Evolutionary conservation across 2,113 vertebrate species (phyloP).

Genomic region (Lasiurus borealis): DNA sequence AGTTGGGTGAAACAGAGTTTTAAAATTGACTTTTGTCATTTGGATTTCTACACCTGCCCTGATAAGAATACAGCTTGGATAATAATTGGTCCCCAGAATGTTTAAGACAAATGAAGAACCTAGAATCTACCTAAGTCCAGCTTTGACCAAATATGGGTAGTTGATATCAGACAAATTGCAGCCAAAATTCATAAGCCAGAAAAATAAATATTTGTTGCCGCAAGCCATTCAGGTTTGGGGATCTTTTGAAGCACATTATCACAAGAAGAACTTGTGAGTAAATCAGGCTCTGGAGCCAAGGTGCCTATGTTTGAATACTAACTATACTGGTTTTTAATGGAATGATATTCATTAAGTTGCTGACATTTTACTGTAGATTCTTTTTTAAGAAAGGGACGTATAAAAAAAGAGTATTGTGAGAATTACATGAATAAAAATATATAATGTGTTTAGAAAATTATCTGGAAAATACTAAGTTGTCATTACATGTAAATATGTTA

Average conservation of each 20-base stretch:
- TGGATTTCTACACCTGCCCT: neutral
- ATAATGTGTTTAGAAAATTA: neutral
- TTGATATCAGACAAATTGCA: neutral
- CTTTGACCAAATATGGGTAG: neutral
- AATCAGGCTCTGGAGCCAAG: neutral
- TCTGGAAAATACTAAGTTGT: neutral
- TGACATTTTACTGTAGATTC: neutral
- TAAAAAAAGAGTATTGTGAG: neutral
- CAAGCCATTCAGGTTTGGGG: neutral
- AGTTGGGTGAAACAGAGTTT: neutral
- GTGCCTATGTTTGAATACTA: neutral
- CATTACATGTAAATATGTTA: constrained; percentile 17
- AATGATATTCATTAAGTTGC: neutral
- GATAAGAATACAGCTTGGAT: neutral
- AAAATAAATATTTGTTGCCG: neutral
- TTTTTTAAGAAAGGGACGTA: neutral
- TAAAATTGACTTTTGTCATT: neutral
- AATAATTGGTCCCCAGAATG: neutral
- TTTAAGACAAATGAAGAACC: neutral
- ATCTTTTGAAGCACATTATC: neutral
- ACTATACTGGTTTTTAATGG: neutral
- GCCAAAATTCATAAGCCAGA: neutral
- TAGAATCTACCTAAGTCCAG: neutral
- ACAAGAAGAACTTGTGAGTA: neutral
- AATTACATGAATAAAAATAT: neutral